Evolutionary conservation across 1,140 invertebrate genomes (phyloP), one percentile per base, ranked within the genome.

Genomic region (Chrysoperla carnea): DNA sequence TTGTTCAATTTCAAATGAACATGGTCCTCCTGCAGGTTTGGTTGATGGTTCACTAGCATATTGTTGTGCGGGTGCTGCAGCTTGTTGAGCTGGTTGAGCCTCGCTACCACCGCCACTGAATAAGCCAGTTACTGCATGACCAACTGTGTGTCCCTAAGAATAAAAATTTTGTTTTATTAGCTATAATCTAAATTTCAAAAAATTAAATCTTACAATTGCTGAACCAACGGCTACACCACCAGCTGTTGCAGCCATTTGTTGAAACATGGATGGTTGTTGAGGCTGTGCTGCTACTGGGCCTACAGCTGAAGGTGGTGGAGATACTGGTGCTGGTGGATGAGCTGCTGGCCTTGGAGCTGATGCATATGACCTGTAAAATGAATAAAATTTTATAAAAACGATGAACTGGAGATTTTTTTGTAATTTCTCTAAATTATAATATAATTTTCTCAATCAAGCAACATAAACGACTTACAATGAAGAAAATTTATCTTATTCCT

Each of bases 221-320:
- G 82, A 87, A 52, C 87, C 87, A 39, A 90, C 74, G 31, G 87
- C 87, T 27, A 91, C 87, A 52, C 86, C 86, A 41, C 85, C 86
- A 54, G 86, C 87, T 6, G 86, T 91, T 2, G 84, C 84, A 44
- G 85, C 87, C 86, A 92, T 92, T 65, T 93, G 84, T 39, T 73
- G 76, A 52, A 90, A 74, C 36, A 88, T 48, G 7, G 69, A 69
- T 6, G 76, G 76, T 31, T 74, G 69, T 49, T 77, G 73, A n/a
- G 81, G 73, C 45, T 73, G 68, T 9, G 72, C 67, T 5, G 71
- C 63, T 41, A 69, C 57, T n/a, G 69, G 64, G n/a, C 54, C 48
- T 29, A 64, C 53, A 13, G 62, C 55, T 28, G 64, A 58, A 23
- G 69, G 59, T 35, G 69, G 64, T 41, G 67, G 62, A 8, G 58